Conservation (phyloP, 2,888 invertebrate species). For the Orthosia cruda region DNA sequence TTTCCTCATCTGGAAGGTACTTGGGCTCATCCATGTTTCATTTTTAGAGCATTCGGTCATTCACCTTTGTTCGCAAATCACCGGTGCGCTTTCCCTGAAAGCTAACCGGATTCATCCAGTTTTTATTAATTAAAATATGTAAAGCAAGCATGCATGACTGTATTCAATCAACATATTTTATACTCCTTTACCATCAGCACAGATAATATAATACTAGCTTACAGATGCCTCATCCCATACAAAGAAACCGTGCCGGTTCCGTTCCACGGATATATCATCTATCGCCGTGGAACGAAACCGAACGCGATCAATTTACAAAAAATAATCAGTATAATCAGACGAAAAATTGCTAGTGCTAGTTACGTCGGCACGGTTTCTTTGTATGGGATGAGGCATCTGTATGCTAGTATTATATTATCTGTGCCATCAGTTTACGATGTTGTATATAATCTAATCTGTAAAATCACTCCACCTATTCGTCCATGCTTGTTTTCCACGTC, state of each 20-base stretch:
- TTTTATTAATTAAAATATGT: conserved; percentile 23
- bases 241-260: too few species aligned
- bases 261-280: too few species aligned
- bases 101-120: conserved; percentile 13
- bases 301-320: too few species aligned
- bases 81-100: conserved; percentile 15
- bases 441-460: conserved; percentile 54
- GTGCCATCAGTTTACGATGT: conserved; percentile 15
- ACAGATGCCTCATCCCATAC: too few species aligned
- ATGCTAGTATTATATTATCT: too few species aligned
- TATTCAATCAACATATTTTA: conserved; percentile 8
- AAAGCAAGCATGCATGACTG: conserved; percentile 56
- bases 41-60: conserved; percentile 40
- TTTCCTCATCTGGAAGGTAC: neutral
- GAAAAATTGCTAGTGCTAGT: too few species aligned
- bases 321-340: too few species aligned
- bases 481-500: conserved; percentile 56
- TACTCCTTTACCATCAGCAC: neutral
- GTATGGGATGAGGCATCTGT: too few species aligned
- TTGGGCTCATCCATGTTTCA: conserved; percentile 37
- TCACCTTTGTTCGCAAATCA: conserved; percentile 15
- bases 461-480: conserved; percentile 48
- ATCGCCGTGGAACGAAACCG: too few species aligned
- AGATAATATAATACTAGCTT: too few species aligned
- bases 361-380: too few species aligned